Conservation (phyloP, 2,888 invertebrate species). For the Troilus luridus region DNA sequence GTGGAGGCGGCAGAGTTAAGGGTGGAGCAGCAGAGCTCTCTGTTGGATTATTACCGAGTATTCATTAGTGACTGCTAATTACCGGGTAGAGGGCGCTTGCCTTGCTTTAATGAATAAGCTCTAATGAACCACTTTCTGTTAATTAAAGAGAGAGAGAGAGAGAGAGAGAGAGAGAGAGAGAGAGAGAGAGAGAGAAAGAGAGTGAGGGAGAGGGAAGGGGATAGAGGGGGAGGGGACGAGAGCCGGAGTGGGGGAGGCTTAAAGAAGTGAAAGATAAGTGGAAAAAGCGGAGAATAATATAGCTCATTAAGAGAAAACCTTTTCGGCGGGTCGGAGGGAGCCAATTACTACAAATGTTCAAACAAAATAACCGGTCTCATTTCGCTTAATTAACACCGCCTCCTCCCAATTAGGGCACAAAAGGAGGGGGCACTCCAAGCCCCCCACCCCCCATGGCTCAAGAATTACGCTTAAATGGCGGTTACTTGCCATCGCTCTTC, state of each 20-base stretch:
- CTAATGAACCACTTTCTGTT: slow-evolving; percentile 93
- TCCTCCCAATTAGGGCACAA: slow-evolving; percentile 53
- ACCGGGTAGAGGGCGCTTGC: slow-evolving; percentile 71
- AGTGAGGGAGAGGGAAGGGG: slow-evolving; percentile 52
- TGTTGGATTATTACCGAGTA: slow-evolving; percentile 78
- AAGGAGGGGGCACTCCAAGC: slow-evolving; percentile 29
- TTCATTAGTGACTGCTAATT: slow-evolving; percentile 91
- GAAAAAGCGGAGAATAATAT: slow-evolving; percentile 64
- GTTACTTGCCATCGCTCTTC: slow-evolving; percentile 42
- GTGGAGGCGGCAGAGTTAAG: slow-evolving; percentile 68
- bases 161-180: slow-evolving; percentile 50
- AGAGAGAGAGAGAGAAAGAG: slow-evolving; percentile 50
- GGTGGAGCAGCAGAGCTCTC: slow-evolving; percentile 58
- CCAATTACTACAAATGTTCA: slow-evolving; percentile 65
- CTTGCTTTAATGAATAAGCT: slow-evolving; percentile 92
- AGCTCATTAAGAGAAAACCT: slow-evolving; percentile 65
- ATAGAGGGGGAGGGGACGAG: slow-evolving; percentile 52
- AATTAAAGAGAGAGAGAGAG: slow-evolving; percentile 79
- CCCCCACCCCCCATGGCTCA: not conserved
- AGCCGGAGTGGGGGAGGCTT: slow-evolving; percentile 62
- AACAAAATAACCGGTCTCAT: slow-evolving; percentile 65
- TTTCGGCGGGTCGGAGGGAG: slow-evolving; percentile 60
- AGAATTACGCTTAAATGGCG: slow-evolving; percentile 55
- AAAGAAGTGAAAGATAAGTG: slow-evolving; percentile 65
- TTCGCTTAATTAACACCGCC: slow-evolving; percentile 64